These are phyloP conservation scores for Scolopax rusticola DNA, from an alignment of 2,797 vertebrate species.

Conservation along the genomic window DNA sequence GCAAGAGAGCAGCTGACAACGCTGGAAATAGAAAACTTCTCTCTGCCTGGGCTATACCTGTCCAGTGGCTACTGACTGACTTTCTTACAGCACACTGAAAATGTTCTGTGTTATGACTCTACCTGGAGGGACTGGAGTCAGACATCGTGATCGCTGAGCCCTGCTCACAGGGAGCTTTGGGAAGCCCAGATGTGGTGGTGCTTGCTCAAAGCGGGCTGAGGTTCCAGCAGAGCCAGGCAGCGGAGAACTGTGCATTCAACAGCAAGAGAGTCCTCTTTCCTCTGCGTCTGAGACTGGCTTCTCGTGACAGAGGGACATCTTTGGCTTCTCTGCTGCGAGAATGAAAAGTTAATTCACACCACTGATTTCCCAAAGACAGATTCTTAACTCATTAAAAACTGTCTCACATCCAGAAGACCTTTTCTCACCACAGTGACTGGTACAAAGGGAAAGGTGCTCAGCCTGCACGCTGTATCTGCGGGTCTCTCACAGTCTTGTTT, in stretches of 20 bases:
- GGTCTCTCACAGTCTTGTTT: background rate
- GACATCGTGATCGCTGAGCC: background rate
- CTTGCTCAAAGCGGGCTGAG: background rate
- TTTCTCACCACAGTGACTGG: background rate
- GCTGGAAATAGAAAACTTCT: background rate
- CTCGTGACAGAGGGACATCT: background rate
- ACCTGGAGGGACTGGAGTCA: background rate
- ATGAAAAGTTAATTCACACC: background rate
- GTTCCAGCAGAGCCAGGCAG: background rate
- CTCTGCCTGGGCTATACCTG: background rate
- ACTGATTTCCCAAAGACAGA: background rate
- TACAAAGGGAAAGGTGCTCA: background rate
- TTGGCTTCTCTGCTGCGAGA: background rate
- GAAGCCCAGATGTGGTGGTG: background rate
- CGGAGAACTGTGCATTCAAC: accelerated
- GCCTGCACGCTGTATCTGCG: background rate
- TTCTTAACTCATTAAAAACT: background rate
- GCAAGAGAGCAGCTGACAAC: background rate
- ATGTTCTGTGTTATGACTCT: background rate
- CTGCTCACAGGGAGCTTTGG: background rate
- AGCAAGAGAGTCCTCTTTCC: background rate
- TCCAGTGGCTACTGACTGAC: background rate
- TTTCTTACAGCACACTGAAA: background rate
- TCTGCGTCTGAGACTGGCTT: background rate
- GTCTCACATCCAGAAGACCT: background rate